phyloP scores from a whole-genome alignment of 1,140 invertebrate genomes.

The Apis mellifera region Amel_HAv3.1 CM009936.2:6164501-6165000 shows the following conservation, averaged over 20 bases:
- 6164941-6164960: too few relatives aligned
- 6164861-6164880: conserved; percentile 8
- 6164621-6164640: conserved; percentile 76
- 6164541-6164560: conserved; percentile 3
- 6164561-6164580: conserved; percentile 73
- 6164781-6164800: conserved; percentile 41
- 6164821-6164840: conserved; percentile 16
- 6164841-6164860: background rate
- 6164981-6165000: too few relatives aligned
- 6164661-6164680: conserved; percentile 77
- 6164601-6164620: conserved; percentile 79
- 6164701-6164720: conserved; percentile 77
- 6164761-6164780: conserved; percentile 40
- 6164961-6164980: too few relatives aligned
- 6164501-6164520: background rate
- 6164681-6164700: conserved; percentile 77
- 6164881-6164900: background rate
- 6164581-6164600: conserved; percentile 80
- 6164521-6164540: background rate
- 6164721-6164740: conserved; percentile 66
- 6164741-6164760: conserved; percentile 45
- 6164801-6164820: conserved; percentile 13
- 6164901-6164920: too few relatives aligned
- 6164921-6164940: too few relatives aligned
- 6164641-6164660: conserved; percentile 81